These are phyloP conservation scores for Megalonaias nervosa DNA, from an alignment of 1,140 invertebrate species.

Conservation along the genomic window DNA sequence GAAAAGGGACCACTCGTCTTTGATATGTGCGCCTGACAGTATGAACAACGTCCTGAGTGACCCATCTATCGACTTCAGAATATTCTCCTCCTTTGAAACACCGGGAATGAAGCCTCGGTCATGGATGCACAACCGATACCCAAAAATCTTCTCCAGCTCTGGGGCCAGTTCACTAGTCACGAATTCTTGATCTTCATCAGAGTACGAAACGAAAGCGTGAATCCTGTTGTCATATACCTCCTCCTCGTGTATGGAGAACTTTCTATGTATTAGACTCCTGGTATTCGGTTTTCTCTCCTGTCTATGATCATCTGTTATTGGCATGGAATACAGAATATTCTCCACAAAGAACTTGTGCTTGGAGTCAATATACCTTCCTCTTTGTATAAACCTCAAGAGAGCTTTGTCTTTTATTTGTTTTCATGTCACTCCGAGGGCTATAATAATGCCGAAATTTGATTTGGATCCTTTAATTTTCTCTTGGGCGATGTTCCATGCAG, in stretches of 20 bases:
- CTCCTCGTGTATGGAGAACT: too few species aligned
- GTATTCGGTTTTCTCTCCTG: too few species aligned
- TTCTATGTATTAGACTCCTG: too few species aligned
- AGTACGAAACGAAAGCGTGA: slow-evolving; percentile 47
- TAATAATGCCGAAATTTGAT: slow-evolving; percentile 43
- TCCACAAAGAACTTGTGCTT: slow-evolving; percentile 35
- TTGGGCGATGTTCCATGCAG: slow-evolving; percentile 45
- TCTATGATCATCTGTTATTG: background rate
- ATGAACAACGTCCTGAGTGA: slow-evolving; percentile 46
- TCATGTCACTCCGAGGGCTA: slow-evolving; percentile 26
- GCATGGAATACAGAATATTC: slow-evolving; percentile 45
- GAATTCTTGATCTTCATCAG: slow-evolving; percentile 42
- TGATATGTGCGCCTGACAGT: slow-evolving; percentile 37
- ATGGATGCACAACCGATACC: slow-evolving; percentile 40
- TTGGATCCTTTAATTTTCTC: slow-evolving; percentile 46
- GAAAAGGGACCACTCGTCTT: slow-evolving; percentile 54
- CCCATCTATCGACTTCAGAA: slow-evolving; percentile 44
- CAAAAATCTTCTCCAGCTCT: slow-evolving; percentile 36
- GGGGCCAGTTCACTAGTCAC: slow-evolving; percentile 39
- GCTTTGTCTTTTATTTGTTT: slow-evolving; percentile 41
- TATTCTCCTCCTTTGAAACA: slow-evolving; percentile 54
- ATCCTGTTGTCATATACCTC: background rate
- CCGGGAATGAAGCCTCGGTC: slow-evolving; percentile 53
- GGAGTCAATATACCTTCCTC: slow-evolving; percentile 40
- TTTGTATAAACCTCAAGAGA: slow-evolving; percentile 36